Evolutionary conservation across 2,113 vertebrate species (phyloP).

Genomic region (Sakesphorus luctuosus): DNA sequence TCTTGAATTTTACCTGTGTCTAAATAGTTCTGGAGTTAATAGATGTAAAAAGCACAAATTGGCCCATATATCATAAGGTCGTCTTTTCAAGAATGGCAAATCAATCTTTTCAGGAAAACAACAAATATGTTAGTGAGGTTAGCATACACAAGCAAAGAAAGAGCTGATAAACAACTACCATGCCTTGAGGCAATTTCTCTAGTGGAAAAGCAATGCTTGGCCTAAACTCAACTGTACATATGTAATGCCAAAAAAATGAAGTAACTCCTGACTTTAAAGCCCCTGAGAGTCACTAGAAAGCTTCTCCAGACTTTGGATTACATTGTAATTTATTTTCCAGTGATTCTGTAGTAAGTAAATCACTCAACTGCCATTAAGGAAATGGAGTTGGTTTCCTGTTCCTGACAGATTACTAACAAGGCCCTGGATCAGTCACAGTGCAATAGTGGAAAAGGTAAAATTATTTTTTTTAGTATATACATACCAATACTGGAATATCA

Average conservation of each 20-base stretch:
- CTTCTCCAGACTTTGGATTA: not conserved
- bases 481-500: not conserved
- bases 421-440: not conserved
- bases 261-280: conserved; percentile 3
- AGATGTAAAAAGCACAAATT: not conserved
- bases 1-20: not conserved
- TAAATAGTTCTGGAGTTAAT: not conserved
- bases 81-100: not conserved
- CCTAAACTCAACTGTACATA: not conserved
- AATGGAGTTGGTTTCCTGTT: conserved; percentile 13
- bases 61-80: not conserved
- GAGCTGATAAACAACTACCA: not conserved
- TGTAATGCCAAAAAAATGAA: conserved; percentile 20
- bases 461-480: not conserved
- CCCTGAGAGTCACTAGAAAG: conserved; percentile 7
- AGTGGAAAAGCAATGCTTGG: not conserved
- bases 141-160: not conserved
- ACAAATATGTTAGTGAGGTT: not conserved
- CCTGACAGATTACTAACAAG: not conserved
- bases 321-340: conserved; percentile 15
- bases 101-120: not conserved
- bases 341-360: not conserved
- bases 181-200: not conserved
- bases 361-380: not conserved
- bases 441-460: not conserved